Evolutionary conservation across 2,888 invertebrate genomes (phyloP), one percentile per base, ranked within the genome.

Genomic region (Tachystola acroxantha): DNA sequence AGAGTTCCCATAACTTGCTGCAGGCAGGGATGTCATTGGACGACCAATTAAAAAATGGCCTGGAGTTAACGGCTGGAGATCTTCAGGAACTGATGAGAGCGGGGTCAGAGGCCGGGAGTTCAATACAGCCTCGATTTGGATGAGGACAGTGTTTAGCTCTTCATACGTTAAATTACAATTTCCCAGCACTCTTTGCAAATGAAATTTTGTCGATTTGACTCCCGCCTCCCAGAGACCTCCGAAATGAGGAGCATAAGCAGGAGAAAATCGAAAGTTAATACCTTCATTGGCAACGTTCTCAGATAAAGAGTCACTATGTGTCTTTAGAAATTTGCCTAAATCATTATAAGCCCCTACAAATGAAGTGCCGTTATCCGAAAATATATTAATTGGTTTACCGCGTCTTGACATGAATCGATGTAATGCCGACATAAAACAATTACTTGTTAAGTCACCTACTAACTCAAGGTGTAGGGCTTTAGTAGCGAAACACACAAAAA

Each of bases 71-170:
- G 47, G 43, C 1, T 19, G 16, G 1, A 35, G 26, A 25, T 47
- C 42, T 3, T 24, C 25, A 10, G 40, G 40, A 12, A 35, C 16
- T 3, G 41, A 41, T 2, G 50, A 48, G 5, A 48, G 20, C 0
- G 45, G 43, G 1, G 42, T 39, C 4, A 48, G 40, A 6, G 45
- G 48, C 1, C 46, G 39, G 2, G 41, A 45, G 16, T 46, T 53
- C 11, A 48, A 16, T 11, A 47, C 40, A 2, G 44, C 46, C 24
- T 46, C 45, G 7, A 46, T 45, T 26, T 43, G 40, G 1, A 24
- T 13, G 1, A 46, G 34, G 1, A 30, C 25, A 6, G 48, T 39
- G 9, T 34, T 22, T 9, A 46, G 20, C 28, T 49, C 45, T 22
- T 49, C 47, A 20, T 32, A 48, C 0, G 43, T 44, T 3, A 52